These are phyloP conservation scores for Pampus argenteus DNA, from an alignment of 2,797 vertebrate genomes.

Conservation along the genomic window DNA sequence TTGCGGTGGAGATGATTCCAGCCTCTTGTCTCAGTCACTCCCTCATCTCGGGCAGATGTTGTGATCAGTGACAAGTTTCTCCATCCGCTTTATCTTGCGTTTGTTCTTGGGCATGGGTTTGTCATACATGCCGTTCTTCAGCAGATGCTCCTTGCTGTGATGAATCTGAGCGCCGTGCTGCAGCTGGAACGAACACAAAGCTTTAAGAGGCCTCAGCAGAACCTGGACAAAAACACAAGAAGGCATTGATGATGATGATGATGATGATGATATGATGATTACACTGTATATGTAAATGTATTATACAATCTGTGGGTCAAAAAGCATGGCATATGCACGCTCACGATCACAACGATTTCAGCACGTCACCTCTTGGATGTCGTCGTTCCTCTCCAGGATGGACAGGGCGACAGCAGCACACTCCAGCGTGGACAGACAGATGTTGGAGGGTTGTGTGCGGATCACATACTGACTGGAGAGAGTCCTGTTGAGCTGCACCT, in stretches of 20 bases:
- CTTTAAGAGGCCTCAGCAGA: conserved; percentile 92
- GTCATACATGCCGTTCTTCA: conserved; percentile 93
- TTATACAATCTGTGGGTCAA: background rate
- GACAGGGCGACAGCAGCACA: conserved; percentile 93
- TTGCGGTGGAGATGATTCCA: background rate
- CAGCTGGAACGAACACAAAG: conserved; percentile 97
- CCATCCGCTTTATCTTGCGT: conserved; percentile 97
- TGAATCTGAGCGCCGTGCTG: conserved; percentile 96
- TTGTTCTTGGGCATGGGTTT: conserved; percentile 98
- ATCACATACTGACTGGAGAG: conserved; percentile 97
- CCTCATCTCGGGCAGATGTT: conserved; percentile 87
- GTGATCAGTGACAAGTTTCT: conserved; percentile 91
- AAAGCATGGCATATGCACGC: background rate
- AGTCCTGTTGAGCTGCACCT: conserved; percentile 93
- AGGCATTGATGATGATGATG: too few species aligned
- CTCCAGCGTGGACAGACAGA: conserved; percentile 96
- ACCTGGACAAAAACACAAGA: conserved; percentile 80
- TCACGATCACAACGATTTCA: background rate
- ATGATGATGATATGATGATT: too few species aligned
- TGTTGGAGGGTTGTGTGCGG: conserved; percentile 95
- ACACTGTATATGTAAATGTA: background rate
- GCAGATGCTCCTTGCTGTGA: conserved; percentile 96
- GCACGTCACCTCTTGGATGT: conserved; percentile 90
- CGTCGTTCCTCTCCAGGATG: conserved; percentile 90
- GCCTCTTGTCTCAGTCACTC: background rate